These are phyloP conservation scores for Prionace glauca DNA, from an alignment of 2,797 vertebrate species.

Conservation along the genomic window DNA sequence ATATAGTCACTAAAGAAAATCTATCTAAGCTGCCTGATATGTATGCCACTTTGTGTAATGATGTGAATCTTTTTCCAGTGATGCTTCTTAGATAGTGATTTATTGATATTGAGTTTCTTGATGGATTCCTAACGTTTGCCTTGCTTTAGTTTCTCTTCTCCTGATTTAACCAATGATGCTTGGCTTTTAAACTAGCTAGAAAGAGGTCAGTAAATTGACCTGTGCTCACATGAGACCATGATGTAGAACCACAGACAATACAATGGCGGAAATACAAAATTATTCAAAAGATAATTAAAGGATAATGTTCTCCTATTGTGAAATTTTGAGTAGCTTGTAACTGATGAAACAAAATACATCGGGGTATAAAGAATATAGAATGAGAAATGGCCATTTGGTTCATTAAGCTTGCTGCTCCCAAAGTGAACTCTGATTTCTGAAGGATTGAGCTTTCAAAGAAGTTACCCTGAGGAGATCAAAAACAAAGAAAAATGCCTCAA, in stretches of 20 bases:
- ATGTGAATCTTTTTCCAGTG: background rate
- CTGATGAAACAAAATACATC: background rate
- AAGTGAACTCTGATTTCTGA: background rate
- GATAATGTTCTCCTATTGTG: background rate
- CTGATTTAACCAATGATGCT: background rate
- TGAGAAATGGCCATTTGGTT: background rate
- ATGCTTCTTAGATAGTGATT: background rate
- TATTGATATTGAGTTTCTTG: background rate
- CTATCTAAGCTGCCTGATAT: background rate
- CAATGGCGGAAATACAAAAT: background rate
- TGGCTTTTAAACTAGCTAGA: background rate
- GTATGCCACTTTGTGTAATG: background rate
- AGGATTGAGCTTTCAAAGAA: no score
- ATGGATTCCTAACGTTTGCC: no score
- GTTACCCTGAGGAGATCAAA: no score
- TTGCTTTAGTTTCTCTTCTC: background rate
- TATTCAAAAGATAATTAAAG: background rate
- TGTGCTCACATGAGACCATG: background rate
- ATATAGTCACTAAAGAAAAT: background rate
- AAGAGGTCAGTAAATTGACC: background rate
- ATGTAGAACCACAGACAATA: background rate
- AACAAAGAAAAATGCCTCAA: background rate
- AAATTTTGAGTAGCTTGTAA: background rate
- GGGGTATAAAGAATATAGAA: background rate
- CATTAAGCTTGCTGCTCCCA: background rate